phyloP scores from a whole-genome alignment of 2,113 vertebrate genomes.

The Hiodon tergisus region DNA sequence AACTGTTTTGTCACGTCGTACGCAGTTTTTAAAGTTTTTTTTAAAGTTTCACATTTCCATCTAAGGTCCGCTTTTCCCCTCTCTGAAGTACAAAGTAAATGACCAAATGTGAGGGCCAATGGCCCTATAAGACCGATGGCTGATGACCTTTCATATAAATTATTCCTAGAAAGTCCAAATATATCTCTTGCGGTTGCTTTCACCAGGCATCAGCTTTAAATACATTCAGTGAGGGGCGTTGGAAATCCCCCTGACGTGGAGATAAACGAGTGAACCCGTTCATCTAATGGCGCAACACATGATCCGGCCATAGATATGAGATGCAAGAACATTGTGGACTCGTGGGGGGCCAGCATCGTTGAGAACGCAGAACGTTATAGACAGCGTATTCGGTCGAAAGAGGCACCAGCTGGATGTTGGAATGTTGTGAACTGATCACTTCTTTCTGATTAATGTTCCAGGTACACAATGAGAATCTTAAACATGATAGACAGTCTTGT shows the following conservation, averaged over 20 bases:
- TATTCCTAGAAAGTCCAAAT: conserved; percentile 46
- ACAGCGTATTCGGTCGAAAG: background rate
- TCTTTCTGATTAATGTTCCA: background rate
- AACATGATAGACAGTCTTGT: no score
- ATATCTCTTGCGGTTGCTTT: conserved; percentile 45
- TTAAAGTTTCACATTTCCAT: background rate
- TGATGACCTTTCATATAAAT: conserved; percentile 35
- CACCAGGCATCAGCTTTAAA: conserved; percentile 43
- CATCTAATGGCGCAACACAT: conserved; percentile 32
- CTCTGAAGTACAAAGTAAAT: conserved; percentile 30
- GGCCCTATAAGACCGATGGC: conserved; percentile 24
- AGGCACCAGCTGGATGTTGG: background rate
- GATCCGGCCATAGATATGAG: conserved; percentile 29
- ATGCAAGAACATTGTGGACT: conserved; percentile 25
- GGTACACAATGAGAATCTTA: conserved; percentile 30
- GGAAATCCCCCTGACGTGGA: conserved; percentile 32
- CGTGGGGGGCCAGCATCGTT: background rate
- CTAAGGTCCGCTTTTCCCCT: conserved; percentile 11
- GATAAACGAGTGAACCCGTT: conserved; percentile 7
- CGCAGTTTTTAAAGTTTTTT: background rate
- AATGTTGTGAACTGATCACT: background rate
- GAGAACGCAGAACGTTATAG: background rate
- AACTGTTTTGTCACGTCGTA: background rate
- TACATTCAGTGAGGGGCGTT: conserved; percentile 28
- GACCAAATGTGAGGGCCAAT: conserved; percentile 23